Conservation (phyloP, 2,888 invertebrate species). For the Pseudoips prasinana region DNA sequence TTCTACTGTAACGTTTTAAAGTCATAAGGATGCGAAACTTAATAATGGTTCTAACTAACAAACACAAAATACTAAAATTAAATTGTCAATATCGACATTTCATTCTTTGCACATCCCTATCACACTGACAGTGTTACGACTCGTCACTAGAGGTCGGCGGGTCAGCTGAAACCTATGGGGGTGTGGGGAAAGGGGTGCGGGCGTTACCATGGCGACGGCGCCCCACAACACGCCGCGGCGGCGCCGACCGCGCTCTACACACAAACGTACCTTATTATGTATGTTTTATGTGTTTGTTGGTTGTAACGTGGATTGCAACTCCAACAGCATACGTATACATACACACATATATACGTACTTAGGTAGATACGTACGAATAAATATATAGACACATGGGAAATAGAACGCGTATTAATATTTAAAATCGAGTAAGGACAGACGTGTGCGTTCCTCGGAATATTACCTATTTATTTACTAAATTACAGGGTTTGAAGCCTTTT, state of each 20-base stretch:
- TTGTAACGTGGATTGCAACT: slow-evolving; percentile 58
- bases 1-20: too few relatives aligned
- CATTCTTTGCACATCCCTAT: slow-evolving; percentile 37
- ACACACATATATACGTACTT: slow-evolving; percentile 14
- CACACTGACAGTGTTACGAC: slow-evolving; percentile 63
- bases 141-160: slow-evolving; percentile 74
- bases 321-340: slow-evolving; percentile 31
- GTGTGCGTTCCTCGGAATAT: slow-evolving; percentile 20
- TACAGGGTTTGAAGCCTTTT: too few relatives aligned
- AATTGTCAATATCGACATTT: too few relatives aligned
- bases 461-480: slow-evolving; percentile 27
- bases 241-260: slow-evolving; percentile 63
- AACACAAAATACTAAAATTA: too few relatives aligned
- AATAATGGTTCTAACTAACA: too few relatives aligned
- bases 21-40: too few relatives aligned
- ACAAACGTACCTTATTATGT: slow-evolving; percentile 53
- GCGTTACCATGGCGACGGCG: slow-evolving; percentile 65
- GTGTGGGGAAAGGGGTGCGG: slow-evolving; percentile 45
- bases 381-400: slow-evolving; percentile 53
- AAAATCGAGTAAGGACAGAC: slow-evolving; percentile 44
- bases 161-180: slow-evolving; percentile 62
- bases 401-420: slow-evolving; percentile 65
- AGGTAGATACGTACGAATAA: slow-evolving; percentile 37
- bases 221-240: slow-evolving; percentile 78
- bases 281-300: slow-evolving; percentile 67